Evolutionary conservation across 2,797 vertebrate genomes (phyloP).

Genomic region (Eospalax fontanierii): DNA sequence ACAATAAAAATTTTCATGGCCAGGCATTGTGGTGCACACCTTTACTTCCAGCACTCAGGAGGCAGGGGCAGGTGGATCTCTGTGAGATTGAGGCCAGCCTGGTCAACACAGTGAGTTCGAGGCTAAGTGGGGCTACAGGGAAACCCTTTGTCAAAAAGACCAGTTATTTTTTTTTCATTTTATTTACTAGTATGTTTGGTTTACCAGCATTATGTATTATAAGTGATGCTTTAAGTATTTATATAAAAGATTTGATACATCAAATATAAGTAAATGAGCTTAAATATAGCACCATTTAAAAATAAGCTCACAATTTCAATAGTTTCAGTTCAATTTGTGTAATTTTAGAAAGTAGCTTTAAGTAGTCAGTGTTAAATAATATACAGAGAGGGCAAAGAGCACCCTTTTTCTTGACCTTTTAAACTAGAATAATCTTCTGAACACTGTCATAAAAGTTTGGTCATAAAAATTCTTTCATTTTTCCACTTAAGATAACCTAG

Average conservation of each 20-base stretch:
- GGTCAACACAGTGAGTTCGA: too few species aligned
- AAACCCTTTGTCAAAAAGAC: too few species aligned
- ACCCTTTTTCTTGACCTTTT: conserved; percentile 54
- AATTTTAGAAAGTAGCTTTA: conserved; percentile 82
- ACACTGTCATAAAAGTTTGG: conserved; percentile 68
- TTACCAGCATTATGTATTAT: conserved; percentile 87
- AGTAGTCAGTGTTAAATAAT: conserved; percentile 49
- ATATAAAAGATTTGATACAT: conserved; percentile 90
- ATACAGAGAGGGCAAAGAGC: conserved; percentile 62
- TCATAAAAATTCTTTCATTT: conserved; percentile 58
- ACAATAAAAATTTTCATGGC: conserved; percentile 88
- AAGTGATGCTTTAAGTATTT: conserved; percentile 91
- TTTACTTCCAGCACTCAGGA: too few species aligned
- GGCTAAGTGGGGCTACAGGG: too few species aligned
- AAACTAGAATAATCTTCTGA: conserved; percentile 64
- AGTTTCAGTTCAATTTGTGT: conserved; percentile 85
- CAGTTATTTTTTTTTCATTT: conserved; percentile 77
- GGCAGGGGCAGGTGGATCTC: too few species aligned
- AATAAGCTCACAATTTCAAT: conserved; percentile 83
- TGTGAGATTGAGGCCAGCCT: too few species aligned
- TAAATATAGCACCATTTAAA: conserved; percentile 84
- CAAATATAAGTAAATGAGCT: conserved; percentile 85
- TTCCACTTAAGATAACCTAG: conserved; percentile 69
- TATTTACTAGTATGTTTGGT: conserved; percentile 92
- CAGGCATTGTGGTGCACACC: too few species aligned